A percentile compares a stretch with the other conserved stretches of the same genome.
These are phyloP conservation scores for Elysia crispata DNA, from an alignment of 2,888 invertebrate species.

Conservation along the genomic window DNA sequence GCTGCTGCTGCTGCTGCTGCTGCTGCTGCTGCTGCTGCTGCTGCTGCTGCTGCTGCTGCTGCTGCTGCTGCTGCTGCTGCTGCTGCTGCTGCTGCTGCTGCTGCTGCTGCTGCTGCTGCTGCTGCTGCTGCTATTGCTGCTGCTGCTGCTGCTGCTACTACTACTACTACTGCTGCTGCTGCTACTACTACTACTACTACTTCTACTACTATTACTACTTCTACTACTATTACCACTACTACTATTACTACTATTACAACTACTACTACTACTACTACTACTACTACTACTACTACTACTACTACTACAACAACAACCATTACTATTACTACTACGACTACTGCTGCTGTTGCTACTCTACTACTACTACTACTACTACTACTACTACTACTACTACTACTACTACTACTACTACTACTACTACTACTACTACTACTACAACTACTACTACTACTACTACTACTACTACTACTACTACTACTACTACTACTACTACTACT, in stretches of 20 bases:
- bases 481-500: constrained; percentile 9
- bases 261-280: constrained; percentile 9
- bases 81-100: constrained; percentile 48
- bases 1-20: constrained; percentile 32
- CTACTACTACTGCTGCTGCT: constrained; percentile 26
- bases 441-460: constrained; percentile 9
- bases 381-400: no score
- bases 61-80: constrained; percentile 50
- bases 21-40: constrained; percentile 37
- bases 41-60: constrained; percentile 49
- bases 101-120: constrained; percentile 24
- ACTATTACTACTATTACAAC: neutral
- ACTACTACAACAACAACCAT: no score
- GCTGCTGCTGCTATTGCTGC: constrained; percentile 39
- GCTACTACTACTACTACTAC: neutral
- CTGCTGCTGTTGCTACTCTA: no score
- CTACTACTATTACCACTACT: no score
- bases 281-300: no score
- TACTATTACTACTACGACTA: no score
- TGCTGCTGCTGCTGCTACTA: constrained; percentile 14
- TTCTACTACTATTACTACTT: no score
- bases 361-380: no score
- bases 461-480: constrained; percentile 9
- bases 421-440: constrained; percentile 4
- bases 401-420: constrained; percentile 9